A percentile compares a stretch with the other conserved stretches of the same genome.
Conservation (phyloP, 2,888 invertebrate species). For the Trachelus troglodyta region DNA sequence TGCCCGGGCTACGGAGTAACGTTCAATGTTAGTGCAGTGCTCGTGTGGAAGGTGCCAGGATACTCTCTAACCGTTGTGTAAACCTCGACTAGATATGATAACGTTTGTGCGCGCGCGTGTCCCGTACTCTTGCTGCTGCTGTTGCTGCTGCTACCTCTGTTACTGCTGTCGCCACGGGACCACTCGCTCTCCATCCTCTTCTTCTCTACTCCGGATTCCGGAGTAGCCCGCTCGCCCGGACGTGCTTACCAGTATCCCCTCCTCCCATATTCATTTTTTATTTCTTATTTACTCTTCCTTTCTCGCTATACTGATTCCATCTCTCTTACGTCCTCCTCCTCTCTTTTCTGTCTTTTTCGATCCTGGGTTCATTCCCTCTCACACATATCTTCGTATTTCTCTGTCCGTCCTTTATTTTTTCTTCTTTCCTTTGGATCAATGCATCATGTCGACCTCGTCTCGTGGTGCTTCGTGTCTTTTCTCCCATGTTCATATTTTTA, state of each 20-base stretch:
- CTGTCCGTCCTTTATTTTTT: not conserved
- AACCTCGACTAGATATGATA: conserved; percentile 1
- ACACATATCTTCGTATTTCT: conserved; percentile 13
- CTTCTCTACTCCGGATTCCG: conserved; percentile 23
- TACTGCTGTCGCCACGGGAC: not conserved
- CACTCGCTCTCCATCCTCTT: conserved; percentile 2
- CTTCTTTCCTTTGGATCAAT: conserved; percentile 29
- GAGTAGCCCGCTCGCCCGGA: conserved; percentile 26
- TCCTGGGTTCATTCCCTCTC: conserved; percentile 2
- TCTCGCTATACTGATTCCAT: conserved; percentile 6
- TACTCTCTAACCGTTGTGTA: not conserved
- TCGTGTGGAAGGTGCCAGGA: conserved; percentile 42
- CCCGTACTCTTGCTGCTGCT: conserved; percentile 2
- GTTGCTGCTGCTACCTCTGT: not conserved
- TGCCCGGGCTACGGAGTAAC: conserved; percentile 38
- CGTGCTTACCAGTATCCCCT: not conserved
- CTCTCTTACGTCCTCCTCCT: not conserved
- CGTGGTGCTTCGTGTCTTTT: conserved; percentile 17
- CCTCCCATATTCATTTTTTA: not conserved
- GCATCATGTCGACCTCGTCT: conserved; percentile 29
- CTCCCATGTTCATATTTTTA: not conserved
- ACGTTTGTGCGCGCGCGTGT: conserved; percentile 16
- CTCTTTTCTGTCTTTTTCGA: not conserved
- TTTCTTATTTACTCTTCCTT: conserved; percentile 11
- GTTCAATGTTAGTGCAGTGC: conserved; percentile 45